phyloP scores from a whole-genome alignment of 1,140 invertebrate species.

The Neodiprion virginianus region DNA sequence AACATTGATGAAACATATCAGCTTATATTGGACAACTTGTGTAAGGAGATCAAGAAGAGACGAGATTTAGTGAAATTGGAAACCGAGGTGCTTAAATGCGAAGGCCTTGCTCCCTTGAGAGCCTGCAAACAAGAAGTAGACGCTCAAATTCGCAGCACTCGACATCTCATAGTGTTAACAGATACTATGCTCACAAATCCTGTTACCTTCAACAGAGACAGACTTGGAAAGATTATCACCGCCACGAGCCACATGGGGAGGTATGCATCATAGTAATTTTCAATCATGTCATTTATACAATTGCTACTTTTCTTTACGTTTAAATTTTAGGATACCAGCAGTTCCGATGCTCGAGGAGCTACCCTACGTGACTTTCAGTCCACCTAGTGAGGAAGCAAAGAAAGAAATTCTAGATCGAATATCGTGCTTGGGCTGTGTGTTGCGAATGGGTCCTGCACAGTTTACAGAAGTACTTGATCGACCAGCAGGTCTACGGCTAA shows the following conservation, averaged over 20 bases:
- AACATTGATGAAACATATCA: conserved; percentile 38
- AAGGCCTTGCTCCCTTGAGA: conserved; percentile 36
- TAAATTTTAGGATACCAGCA: conserved; percentile 33
- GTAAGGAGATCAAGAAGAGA: conserved; percentile 36
- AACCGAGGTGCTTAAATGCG: conserved; percentile 35
- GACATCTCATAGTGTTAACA: conserved; percentile 26
- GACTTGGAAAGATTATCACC: conserved; percentile 21
- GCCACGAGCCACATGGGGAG: conserved; percentile 30
- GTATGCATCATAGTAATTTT: conserved; percentile 12
- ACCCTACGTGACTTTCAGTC: conserved; percentile 31
- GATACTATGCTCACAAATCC: conserved; percentile 25
- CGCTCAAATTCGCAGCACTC: conserved; percentile 31
- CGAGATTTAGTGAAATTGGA: conserved; percentile 38
- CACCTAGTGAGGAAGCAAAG: conserved; percentile 21
- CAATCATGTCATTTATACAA: conserved; percentile 4
- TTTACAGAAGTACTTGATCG: conserved; percentile 38
- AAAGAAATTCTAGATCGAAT: conserved; percentile 28
- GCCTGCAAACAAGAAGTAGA: conserved; percentile 39
- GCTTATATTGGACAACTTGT: conserved; percentile 31
- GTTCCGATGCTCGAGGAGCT: conserved; percentile 35
- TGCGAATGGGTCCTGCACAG: conserved; percentile 34
- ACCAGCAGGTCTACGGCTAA: conserved; percentile 36
- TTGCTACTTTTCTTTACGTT: neutral
- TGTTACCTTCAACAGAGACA: conserved; percentile 16
- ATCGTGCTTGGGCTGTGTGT: conserved; percentile 28